These are phyloP conservation scores for Lasiurus borealis DNA, from an alignment of 2,113 vertebrate species.

Conservation along the genomic window DNA sequence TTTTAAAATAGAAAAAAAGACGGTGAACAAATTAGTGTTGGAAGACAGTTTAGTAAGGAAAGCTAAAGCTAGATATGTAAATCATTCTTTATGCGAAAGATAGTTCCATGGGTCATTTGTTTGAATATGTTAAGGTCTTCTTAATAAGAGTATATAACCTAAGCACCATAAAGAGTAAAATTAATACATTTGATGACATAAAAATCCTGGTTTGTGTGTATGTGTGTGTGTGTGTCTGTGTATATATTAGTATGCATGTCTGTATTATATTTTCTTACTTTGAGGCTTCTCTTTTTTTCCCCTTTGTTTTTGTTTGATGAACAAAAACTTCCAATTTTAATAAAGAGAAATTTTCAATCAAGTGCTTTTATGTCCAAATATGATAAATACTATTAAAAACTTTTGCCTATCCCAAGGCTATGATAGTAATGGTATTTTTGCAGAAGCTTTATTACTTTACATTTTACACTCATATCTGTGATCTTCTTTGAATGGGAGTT, in stretches of 20 bases:
- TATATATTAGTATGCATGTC: background rate
- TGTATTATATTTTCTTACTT: background rate
- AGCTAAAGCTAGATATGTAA: background rate
- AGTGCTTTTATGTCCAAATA: background rate
- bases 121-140: background rate
- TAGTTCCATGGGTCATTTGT: background rate
- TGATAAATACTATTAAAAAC: background rate
- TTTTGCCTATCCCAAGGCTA: background rate
- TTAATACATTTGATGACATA: background rate
- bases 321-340: background rate
- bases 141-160: background rate
- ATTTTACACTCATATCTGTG: background rate
- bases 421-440: background rate
- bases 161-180: background rate
- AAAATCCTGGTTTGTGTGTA: background rate
- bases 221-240: background rate
- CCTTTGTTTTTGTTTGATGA: background rate
- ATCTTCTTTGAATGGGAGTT: background rate
- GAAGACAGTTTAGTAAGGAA: background rate
- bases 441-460: slow-evolving; percentile 11
- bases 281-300: background rate
- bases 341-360: slow-evolving; percentile 7
- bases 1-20: background rate
- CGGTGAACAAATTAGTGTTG: background rate
- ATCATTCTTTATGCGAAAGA: background rate